Evolutionary conservation across 2,888 invertebrate species (phyloP).

Genomic region (Saturnia japonica): DNA sequence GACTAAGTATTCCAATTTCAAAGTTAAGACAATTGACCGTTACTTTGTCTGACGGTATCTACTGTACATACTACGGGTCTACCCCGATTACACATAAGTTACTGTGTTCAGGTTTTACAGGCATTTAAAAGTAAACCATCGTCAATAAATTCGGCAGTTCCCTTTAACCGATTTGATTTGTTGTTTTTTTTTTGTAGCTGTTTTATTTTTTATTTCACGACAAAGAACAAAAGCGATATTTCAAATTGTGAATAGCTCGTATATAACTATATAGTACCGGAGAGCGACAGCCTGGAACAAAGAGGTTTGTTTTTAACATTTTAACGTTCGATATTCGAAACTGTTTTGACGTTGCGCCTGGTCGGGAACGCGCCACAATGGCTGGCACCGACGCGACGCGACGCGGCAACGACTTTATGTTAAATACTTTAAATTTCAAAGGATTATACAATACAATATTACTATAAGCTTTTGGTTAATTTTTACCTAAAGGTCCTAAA

Average conservation of each 20-base stretch:
- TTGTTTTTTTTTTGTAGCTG: conserved; percentile 17
- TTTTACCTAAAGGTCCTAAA: neutral
- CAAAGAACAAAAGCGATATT: conserved; percentile 67
- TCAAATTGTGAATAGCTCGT: conserved; percentile 41
- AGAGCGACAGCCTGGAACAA: conserved; percentile 46
- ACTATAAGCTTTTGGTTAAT: neutral
- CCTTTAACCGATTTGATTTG: neutral
- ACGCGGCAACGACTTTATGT: neutral
- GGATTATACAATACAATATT: neutral
- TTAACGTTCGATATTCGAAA: conserved; percentile 51
- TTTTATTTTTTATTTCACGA: conserved; percentile 39
- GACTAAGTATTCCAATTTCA: too few relatives aligned
- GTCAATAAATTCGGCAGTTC: conserved; percentile 4
- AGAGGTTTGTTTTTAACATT: conserved; percentile 45
- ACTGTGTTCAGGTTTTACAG: neutral
- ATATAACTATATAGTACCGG: conserved; percentile 17
- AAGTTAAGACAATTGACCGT: too few relatives aligned
- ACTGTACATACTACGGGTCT: too few relatives aligned
- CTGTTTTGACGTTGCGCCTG: conserved; percentile 57
- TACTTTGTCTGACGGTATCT: too few relatives aligned
- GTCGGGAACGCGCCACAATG: conserved; percentile 14
- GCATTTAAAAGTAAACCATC: neutral
- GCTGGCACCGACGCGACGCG: neutral
- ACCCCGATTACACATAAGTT: too few relatives aligned
- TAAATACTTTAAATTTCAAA: neutral